Base-by-base conservation (phyloP, 2,888 invertebrate species). In the Phania funesta region DNA sequence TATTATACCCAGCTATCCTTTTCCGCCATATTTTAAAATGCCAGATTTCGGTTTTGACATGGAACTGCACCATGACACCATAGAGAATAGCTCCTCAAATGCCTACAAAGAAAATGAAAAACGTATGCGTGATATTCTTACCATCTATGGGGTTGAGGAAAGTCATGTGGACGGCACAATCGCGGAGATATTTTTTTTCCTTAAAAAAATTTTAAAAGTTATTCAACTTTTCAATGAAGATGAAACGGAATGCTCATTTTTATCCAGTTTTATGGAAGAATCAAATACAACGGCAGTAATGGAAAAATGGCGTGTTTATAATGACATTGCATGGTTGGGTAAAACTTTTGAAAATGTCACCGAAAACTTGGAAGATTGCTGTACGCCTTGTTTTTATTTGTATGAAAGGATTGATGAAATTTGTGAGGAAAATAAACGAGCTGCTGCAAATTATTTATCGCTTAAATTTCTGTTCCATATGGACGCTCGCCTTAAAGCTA, bases 381-480 rank as follows among this genome's bases (percentile, higher is more conserved):
- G 81, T n/a, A 70, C 38, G 1, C 87, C 85, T 2, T 90, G 90
- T 26, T 62, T 84, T 7, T 86, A 56, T 44, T 87, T 84, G 26
- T 90, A 90, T 38, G 24, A 29, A 8, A 84, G 87, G 50, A 68
- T 90, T 46, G 84, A 89, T 22, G 75, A 82, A 32, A 84, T 89
- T 35, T 88, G 87, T 13, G 56, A 44, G 2, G 83, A 85, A 22
- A 85, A 86, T 5, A 84, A 85, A n/a, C 71, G 84, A 22, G 87
- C 88, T 0, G 87, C 87, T 8, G 90, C 90, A 11, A 90, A 90
- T 75, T 90, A 90, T 67, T 80, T 90, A 65, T 86, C 90, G n/a
- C 77, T 90, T 81, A 86, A 86, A 70, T 84, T 90, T 11, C 83
- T 90, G 3, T 87, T 86, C 60, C 62, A 68, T 1, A 85, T 90